A percentile compares a stretch with the other conserved stretches of the same genome.
phyloP scores from a whole-genome alignment of 1,140 invertebrate species.

The Cyrtorhinus lividipennis region DNA sequence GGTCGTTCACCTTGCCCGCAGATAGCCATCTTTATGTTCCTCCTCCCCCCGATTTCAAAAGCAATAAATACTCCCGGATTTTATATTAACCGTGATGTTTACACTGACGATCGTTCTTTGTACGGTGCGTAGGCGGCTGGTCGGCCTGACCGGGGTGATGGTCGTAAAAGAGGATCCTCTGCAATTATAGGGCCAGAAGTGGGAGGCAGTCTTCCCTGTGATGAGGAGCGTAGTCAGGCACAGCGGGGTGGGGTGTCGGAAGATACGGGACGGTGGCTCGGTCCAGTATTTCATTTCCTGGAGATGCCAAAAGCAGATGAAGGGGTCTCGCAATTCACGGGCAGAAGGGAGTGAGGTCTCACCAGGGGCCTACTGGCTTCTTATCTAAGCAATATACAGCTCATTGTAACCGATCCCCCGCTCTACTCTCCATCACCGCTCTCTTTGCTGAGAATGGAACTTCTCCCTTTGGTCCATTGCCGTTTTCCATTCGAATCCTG shows the following conservation, averaged over 20 bases:
- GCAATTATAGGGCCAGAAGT: conserved; percentile 5
- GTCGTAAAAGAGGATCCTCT: not conserved
- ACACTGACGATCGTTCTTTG: conserved; percentile 4
- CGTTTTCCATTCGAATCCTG: too few relatives aligned
- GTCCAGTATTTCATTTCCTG: conserved; percentile 17
- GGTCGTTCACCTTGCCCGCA: conserved; percentile 3
- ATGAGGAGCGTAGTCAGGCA: too few relatives aligned
- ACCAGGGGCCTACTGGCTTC: not conserved
- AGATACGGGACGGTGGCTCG: conserved; percentile 9
- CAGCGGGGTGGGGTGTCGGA: not conserved
- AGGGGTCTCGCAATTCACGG: conserved; percentile 3
- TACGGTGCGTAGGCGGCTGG: not conserved
- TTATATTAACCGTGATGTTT: not conserved
- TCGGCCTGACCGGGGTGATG: not conserved
- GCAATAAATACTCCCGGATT: not conserved
- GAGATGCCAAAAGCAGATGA: conserved; percentile 10
- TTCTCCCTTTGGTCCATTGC: too few relatives aligned
- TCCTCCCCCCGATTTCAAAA: not conserved
- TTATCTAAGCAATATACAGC: conserved; percentile 15
- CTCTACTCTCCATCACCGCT: not conserved
- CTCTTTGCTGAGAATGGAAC: too few relatives aligned
- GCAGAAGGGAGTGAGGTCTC: not conserved
- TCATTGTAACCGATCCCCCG: conserved; percentile 4
- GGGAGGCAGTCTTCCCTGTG: not conserved
- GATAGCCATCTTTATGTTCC: not conserved